These are phyloP conservation scores for Notodonta dromedarius DNA, from an alignment of 2,888 invertebrate genomes.

Conservation along the genomic window DNA sequence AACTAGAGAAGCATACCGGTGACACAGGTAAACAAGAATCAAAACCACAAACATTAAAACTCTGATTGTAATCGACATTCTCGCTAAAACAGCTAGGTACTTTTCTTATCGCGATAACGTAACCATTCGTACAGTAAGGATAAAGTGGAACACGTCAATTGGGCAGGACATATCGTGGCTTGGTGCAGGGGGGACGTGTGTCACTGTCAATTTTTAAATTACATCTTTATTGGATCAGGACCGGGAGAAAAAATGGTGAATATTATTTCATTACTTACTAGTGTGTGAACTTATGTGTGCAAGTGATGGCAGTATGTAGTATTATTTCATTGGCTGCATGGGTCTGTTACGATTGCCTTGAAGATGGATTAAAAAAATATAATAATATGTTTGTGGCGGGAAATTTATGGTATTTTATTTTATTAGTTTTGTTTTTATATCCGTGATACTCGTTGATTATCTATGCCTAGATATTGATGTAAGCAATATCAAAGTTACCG, in stretches of 20 bases:
- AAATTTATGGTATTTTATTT: neutral
- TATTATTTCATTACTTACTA: slow-evolving; percentile 23
- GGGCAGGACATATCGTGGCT: slow-evolving; percentile 52
- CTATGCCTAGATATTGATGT: too few relatives aligned
- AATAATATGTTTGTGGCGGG: neutral
- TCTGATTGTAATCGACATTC: slow-evolving; percentile 36
- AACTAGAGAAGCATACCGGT: neutral
- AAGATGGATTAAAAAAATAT: neutral
- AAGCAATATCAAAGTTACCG: too few relatives aligned
- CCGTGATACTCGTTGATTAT: too few relatives aligned
- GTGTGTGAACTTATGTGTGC: too few relatives aligned
- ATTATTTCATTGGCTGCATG: too few relatives aligned
- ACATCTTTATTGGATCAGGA: slow-evolving; percentile 27
- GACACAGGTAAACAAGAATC: neutral
- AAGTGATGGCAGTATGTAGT: too few relatives aligned
- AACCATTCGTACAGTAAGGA: slow-evolving; percentile 56
- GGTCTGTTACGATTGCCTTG: too few relatives aligned
- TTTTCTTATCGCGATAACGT: slow-evolving; percentile 51
- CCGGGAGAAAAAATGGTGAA: slow-evolving; percentile 61
- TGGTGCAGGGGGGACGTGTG: slow-evolving; percentile 34
- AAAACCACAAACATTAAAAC: neutral
- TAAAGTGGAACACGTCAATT: slow-evolving; percentile 64
- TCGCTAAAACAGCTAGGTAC: slow-evolving; percentile 29
- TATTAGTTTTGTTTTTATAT: too few relatives aligned
- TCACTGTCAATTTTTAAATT: slow-evolving; percentile 16